A percentile compares a stretch with the other conserved stretches of the same genome.
Evolutionary conservation across 2,888 invertebrate genomes (phyloP).

Genomic region (Notodonta ziczac): DNA sequence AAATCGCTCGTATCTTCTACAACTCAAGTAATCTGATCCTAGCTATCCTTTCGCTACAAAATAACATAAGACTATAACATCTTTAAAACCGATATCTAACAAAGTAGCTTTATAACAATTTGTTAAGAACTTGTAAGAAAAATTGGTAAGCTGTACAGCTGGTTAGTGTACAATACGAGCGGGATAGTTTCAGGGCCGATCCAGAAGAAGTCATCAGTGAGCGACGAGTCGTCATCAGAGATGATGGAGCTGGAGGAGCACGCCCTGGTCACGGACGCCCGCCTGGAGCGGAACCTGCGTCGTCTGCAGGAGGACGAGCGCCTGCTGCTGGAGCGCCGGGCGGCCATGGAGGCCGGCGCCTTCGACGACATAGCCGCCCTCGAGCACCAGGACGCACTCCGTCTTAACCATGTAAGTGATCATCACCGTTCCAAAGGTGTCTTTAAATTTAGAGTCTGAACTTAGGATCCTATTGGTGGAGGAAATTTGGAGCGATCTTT

Average conservation of each 20-base stretch:
- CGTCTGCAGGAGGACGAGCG: constrained; percentile 88
- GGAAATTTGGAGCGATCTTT: too few species aligned
- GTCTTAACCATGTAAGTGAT: constrained; percentile 65
- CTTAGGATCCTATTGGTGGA: too few species aligned
- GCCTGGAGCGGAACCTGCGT: constrained; percentile 66
- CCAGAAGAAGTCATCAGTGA: constrained; percentile 95
- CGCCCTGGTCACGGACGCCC: constrained; percentile 85
- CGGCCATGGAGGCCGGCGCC: constrained; percentile 86
- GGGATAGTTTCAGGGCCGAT: constrained; percentile 89
- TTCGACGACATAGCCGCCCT: constrained; percentile 70
- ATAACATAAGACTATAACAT: too few species aligned
- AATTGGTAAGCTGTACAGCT: not conserved
- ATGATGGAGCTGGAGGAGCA: constrained; percentile 97
- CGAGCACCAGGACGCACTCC: constrained; percentile 69
- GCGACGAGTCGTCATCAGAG: constrained; percentile 93
- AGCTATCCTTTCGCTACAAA: too few species aligned
- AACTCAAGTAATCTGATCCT: too few species aligned
- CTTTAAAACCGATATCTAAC: too few species aligned
- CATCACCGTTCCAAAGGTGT: too few species aligned
- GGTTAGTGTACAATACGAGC: constrained; percentile 9
- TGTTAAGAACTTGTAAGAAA: too few species aligned
- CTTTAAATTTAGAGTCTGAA: too few species aligned
- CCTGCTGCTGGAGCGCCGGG: constrained; percentile 90
- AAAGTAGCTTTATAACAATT: too few species aligned
- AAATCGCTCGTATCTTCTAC: too few species aligned